phyloP scores from a whole-genome alignment of 2,113 vertebrate species.

The Ifrita kowaldi region DNA sequence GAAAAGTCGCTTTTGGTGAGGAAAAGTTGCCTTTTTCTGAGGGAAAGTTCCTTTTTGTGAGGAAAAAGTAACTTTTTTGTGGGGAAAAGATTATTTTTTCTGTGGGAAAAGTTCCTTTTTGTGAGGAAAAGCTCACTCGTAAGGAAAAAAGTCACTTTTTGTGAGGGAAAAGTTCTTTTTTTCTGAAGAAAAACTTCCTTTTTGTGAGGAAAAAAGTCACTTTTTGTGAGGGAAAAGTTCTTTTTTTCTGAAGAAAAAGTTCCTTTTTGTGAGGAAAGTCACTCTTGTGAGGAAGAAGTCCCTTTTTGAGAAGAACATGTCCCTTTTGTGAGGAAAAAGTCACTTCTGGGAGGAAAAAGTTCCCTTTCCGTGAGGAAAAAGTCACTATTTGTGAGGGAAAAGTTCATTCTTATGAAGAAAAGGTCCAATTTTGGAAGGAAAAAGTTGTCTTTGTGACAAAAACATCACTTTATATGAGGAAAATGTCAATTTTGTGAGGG shows the following conservation, averaged over 20 bases:
- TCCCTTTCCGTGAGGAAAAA: neutral
- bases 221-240: neutral
- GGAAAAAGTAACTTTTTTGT: neutral
- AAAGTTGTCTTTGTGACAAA: neutral
- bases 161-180: too few relatives aligned
- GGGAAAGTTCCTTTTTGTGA: too few relatives aligned
- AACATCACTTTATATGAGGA: neutral
- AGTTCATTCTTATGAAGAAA: neutral
- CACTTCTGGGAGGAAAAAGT: neutral
- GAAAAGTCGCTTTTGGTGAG: neutral
- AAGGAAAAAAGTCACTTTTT: too few relatives aligned
- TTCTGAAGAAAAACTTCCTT: too few relatives aligned
- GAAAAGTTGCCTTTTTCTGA: neutral
- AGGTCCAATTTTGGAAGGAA: neutral
- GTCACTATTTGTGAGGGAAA: neutral
- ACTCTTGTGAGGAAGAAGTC: neutral
- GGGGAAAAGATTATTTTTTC: neutral
- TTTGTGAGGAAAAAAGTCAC: neutral
- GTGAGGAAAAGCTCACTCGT: too few relatives aligned
- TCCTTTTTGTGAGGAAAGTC: neutral
- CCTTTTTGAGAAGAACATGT: too few relatives aligned
- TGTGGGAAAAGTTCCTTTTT: too few relatives aligned
- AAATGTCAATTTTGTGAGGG: neutral
- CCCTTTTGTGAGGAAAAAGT: neutral
- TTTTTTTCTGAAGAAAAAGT: neutral